Percentiles rank a stretch among this genome's conserved stretches.
Evolutionary conservation across 1,140 invertebrate species (phyloP).

Genomic region (Eubasilissa regina): DNA sequence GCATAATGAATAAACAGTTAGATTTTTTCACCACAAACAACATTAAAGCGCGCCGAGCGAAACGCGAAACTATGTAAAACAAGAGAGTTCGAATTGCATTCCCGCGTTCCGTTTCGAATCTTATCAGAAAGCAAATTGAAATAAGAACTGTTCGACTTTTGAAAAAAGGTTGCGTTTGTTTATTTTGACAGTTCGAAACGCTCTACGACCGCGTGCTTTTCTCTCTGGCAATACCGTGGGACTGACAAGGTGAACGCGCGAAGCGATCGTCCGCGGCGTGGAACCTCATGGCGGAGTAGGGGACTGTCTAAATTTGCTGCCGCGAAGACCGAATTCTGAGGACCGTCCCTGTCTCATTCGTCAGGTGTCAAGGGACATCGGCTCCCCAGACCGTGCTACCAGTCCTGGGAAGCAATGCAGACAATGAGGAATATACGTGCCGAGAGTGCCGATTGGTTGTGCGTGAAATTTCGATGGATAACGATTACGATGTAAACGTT

Average conservation of each 20-base stretch:
- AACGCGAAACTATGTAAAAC: constrained; percentile 28
- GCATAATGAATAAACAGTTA: constrained; percentile 44
- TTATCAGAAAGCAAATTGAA: constrained; percentile 16
- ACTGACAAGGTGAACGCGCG: constrained; percentile 40
- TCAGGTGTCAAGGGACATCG: constrained; percentile 27
- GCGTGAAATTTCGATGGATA: constrained; percentile 26
- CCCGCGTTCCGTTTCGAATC: constrained; percentile 8
- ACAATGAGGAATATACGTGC: constrained; percentile 40
- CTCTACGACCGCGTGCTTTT: constrained; percentile 27
- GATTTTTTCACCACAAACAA: constrained; percentile 29
- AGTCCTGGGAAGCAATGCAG: constrained; percentile 19
- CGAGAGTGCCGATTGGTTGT: constrained; percentile 34
- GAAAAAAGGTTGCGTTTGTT: constrained; percentile 22
- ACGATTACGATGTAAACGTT: constrained; percentile 34
- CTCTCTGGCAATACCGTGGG: constrained; percentile 24
- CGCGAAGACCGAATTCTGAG: constrained; percentile 32
- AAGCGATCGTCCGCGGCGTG: constrained; percentile 20
- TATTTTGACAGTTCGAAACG: constrained; percentile 30
- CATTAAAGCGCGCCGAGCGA: constrained; percentile 31
- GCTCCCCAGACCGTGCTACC: neutral
- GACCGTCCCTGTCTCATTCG: constrained; percentile 30
- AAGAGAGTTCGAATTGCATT: constrained; percentile 9
- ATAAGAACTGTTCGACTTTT: constrained; percentile 28
- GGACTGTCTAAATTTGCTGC: neutral
- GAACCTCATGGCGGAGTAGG: neutral